phyloP scores from a whole-genome alignment of 2,797 vertebrate genomes.

The Prionace glauca region DNA sequence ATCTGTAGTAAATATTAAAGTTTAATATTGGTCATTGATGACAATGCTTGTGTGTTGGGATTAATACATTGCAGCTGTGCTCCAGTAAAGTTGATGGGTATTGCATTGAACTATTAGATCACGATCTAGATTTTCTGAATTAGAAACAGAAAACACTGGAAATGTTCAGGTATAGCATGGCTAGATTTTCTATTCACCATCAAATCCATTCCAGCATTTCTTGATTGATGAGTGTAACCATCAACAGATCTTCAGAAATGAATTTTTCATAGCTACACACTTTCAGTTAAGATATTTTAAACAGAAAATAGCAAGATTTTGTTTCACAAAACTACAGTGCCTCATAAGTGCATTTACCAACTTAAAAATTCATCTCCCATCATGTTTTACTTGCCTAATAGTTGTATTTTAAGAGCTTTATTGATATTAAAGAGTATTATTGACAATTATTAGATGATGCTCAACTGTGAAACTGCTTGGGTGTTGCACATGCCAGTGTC shows the following conservation, averaged over 20 bases:
- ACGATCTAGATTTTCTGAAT: not conserved
- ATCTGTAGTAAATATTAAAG: not conserved
- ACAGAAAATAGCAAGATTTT: not conserved
- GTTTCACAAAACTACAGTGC: not conserved
- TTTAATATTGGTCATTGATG: not conserved
- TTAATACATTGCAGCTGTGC: not conserved
- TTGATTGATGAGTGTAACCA: not conserved
- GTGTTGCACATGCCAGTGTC: not conserved
- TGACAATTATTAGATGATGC: conserved; percentile 5
- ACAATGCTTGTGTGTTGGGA: not conserved
- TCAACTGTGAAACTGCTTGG: not conserved
- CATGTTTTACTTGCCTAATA: conserved; percentile 6
- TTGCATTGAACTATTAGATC: not conserved
- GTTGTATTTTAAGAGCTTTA: not conserved
- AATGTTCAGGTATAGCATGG: not conserved
- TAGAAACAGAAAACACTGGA: not conserved
- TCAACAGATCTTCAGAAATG: not conserved
- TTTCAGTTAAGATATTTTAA: not conserved
- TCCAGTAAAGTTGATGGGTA: not conserved
- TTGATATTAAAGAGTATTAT: not conserved
- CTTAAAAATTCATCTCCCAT: conserved; percentile 21
- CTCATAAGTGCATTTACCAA: not conserved
- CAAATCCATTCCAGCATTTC: not conserved
- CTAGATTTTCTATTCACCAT: not conserved
- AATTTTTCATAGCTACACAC: not conserved